Evolutionary conservation across 2,888 invertebrate species (phyloP).

Genomic region (Azorinus chamasolen): DNA sequence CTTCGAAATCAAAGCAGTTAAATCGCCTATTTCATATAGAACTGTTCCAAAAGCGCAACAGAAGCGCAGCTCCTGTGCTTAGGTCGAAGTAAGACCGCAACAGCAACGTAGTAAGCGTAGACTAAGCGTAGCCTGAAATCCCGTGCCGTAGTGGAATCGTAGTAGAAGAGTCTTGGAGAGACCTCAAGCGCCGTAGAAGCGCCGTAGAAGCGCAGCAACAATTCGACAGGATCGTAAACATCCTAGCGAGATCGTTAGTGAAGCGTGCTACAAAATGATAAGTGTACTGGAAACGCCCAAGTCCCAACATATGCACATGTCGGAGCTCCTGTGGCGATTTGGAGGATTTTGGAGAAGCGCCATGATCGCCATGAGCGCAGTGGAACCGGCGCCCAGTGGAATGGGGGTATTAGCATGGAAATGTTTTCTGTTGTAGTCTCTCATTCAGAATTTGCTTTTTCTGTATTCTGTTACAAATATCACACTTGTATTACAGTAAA

Average conservation of each 20-base stretch:
- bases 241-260: background rate
- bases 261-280: constrained; percentile 1
- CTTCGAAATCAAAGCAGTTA: constrained; percentile 11
- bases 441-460: no score
- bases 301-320: background rate
- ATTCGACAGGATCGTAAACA: background rate
- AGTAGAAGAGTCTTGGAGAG: background rate
- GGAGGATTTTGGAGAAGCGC: background rate
- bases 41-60: constrained; percentile 8
- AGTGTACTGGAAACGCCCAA: constrained; percentile 9
- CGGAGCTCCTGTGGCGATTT: background rate
- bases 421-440: no score
- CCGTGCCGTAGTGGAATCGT: background rate
- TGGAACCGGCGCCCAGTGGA: constrained; percentile 15
- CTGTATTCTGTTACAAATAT: no score
- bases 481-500: no score
- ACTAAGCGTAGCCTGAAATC: background rate
- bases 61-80: background rate
- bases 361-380: constrained; percentile 11
- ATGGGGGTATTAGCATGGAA: background rate
- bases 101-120: background rate
- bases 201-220: background rate
- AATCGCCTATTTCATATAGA: constrained; percentile 5
- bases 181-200: background rate
- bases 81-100: constrained; percentile 1